phyloP scores from a whole-genome alignment of 1,140 invertebrate genomes.

The Chironomus striatipennis region DNA sequence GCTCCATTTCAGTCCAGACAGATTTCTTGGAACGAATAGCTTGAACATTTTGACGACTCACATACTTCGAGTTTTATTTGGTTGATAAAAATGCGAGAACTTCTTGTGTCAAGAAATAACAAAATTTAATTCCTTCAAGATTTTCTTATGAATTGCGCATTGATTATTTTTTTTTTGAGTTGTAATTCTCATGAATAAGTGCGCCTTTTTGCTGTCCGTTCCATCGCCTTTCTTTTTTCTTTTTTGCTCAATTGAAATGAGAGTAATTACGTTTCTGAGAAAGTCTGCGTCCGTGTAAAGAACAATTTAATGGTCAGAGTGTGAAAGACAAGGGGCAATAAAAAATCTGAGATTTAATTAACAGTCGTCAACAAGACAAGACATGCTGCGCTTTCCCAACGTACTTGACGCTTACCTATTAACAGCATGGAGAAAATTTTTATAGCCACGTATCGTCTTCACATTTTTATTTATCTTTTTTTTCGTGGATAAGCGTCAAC shows the following conservation, averaged over 20 bases:
- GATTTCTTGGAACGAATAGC: constrained; percentile 18
- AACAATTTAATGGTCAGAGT: constrained; percentile 20
- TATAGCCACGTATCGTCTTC: neutral
- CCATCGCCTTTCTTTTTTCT: too few relatives aligned
- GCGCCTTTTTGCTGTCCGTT: neutral
- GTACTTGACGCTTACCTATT: neutral
- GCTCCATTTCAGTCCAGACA: neutral
- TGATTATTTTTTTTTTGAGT: neutral
- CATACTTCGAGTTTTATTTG: neutral
- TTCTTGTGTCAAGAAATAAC: neutral
- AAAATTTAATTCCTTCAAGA: neutral
- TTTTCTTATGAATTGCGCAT: neutral
- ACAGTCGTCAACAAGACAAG: constrained; percentile 1
- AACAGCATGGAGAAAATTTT: neutral
- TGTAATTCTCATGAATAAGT: neutral
- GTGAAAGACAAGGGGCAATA: constrained; percentile 16
- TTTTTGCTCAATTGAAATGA: neutral
- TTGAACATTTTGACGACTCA: neutral
- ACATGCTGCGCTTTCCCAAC: neutral
- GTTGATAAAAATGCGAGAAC: neutral
- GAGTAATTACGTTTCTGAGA: neutral
- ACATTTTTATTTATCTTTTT: neutral
- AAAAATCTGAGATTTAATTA: constrained; percentile 14
- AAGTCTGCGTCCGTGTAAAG: neutral
- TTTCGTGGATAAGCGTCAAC: neutral